These are phyloP conservation scores for Amphiura filiformis DNA, from an alignment of 35 echinoderm and acorn worm species.

Conservation along the genomic window DNA sequence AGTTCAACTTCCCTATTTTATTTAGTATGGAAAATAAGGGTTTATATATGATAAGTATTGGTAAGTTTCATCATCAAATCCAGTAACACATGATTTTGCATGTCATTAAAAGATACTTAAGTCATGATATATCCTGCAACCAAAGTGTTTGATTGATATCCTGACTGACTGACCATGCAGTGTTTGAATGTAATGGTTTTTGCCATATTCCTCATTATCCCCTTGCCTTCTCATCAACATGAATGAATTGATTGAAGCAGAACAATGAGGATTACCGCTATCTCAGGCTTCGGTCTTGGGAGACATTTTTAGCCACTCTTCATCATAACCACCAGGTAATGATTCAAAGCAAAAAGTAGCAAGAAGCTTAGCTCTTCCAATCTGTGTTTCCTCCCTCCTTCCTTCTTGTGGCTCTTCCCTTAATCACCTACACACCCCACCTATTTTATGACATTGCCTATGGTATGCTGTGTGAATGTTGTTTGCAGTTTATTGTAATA, in stretches of 20 bases:
- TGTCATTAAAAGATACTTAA: too few species aligned
- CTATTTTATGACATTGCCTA: not conserved
- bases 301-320: conserved; percentile 10
- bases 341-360: not conserved
- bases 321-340: not conserved
- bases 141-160: too few species aligned
- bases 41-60: too few species aligned
- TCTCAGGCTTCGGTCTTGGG: not conserved
- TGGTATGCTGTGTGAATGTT: not conserved
- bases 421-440: not conserved
- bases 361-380: not conserved
- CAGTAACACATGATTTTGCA: too few species aligned
- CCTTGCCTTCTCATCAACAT: not conserved
- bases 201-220: not conserved
- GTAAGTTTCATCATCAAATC: too few species aligned
- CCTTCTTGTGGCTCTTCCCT: not conserved
- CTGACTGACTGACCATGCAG: too few species aligned
- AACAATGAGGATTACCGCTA: conserved; percentile 7
- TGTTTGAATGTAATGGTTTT: not conserved
- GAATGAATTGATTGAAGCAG: not conserved
- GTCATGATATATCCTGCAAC: too few species aligned
- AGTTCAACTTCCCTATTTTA: too few species aligned
- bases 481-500: not conserved
- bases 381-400: not conserved
- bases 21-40: too few species aligned